Base-by-base conservation (phyloP, 2,888 invertebrate species). In the Hyposoter dolosus region DNA sequence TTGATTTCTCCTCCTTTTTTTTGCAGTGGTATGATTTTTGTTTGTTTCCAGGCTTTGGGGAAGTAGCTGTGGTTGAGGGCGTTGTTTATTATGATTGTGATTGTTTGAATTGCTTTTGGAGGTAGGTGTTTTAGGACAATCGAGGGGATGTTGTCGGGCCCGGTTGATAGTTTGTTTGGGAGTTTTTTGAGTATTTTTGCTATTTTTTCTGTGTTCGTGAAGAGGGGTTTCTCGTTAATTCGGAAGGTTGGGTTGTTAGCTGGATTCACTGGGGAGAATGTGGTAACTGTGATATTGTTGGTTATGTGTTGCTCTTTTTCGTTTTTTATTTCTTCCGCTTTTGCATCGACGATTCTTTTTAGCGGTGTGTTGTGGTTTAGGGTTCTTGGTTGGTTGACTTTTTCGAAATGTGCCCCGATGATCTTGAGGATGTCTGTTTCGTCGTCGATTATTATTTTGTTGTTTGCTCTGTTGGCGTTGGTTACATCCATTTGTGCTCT, bases 161-260 rank as follows among this genome's bases (percentile, higher is more conserved):
- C 88, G 0, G 60, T 23, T 0, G 85, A 85, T 1, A 77, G 76
- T 85, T 87, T 84, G n/a, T 88, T 88, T 12, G 85, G 83, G 17
- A 86, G 43, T 0, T 75, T 53, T 43, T 71, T 79, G 4, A 84
- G 19, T n/a, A n/a, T n/a, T n/a, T n/a, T n/a, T n/a, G n/a, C n/a
- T n/a, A 10, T 82, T 82, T 15, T 75, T 65, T 32, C 32, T 32
- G 32, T 32, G 32, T 32, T 32, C 3, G 47, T 12, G 12, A 3
- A 47, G 10, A 12, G 1, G 9, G 47, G 15, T 12, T 12, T 47
- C 3, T 47, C 15, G 47, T 47, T 15, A 3, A 12, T 10, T 1
- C 12, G 47, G 1, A 3, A 3, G 1, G 47, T 47, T 47, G 47
- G 47, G 1, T 47, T 47, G 47, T 15, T 47, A 12, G 47, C 47